Base-by-base conservation (phyloP, 1,140 invertebrate species). In the Drosophila kepulauana region DNA sequence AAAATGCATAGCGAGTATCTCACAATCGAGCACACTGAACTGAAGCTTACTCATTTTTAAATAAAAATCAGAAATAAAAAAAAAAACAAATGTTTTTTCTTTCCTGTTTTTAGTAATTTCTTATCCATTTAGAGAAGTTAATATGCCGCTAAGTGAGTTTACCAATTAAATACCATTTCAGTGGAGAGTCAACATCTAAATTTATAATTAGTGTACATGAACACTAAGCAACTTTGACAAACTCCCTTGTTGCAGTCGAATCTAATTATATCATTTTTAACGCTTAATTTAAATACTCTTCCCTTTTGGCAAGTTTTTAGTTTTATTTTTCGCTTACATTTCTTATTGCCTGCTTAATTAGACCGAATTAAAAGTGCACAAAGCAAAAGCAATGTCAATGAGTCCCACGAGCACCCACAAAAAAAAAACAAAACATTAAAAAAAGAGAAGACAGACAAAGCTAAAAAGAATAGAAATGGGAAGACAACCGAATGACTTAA, bases 401-500 rank as follows among this genome's bases (percentile, higher is more conserved):
- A 79, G 59, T 48, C 11, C 35, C 64, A 62, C 38, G 54, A 73
- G 56, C 33, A 35, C 25, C 49, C 49, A 65, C 63, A 78, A 68
- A 38, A 58, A 48, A 49, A 51, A 33, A 41, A 61, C 63, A 45
- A 57, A 35, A 7, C 13, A 56, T 16, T 33, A 33, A 62, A 16
- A 52, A 28, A 33, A 62, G 25, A 52, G 35, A 33, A 52, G 54
- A 49, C 30, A 43, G 46, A 61, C 63, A 45, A 57, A 28, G 8
- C 30, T n/a, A 56, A 25, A 41, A 33, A 62, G 33, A 52, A 43
- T 33, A 46, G 61, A 48, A 69, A 49, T 20, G 41, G 30, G 57
- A 58, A 72, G 73, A 75, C 84, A 72, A 61, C 46, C 78, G 73
- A 88, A 87, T 87, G 84, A 82, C 84, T 87, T 87, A 82, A 87